Evolutionary conservation across 2,888 invertebrate genomes (phyloP).

Genomic region (Pterobdella sp.): DNA sequence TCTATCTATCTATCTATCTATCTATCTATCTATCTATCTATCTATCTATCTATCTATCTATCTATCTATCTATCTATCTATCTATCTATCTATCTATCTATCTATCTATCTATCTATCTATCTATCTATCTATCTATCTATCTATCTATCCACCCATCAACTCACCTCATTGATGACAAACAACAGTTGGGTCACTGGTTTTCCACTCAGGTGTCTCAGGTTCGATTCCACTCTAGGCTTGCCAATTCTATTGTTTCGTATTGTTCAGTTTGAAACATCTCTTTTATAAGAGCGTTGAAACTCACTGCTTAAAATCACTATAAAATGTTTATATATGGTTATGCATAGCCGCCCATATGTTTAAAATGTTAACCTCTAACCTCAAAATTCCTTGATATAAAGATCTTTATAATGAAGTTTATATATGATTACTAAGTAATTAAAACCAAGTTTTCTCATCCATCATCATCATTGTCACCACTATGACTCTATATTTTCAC

Average conservation of each 20-base stretch:
- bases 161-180: conserved; percentile 84
- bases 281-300: no score
- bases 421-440: no score
- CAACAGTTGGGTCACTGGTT: conserved; percentile 76
- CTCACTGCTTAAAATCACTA: no score
- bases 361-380: no score
- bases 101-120: conserved; percentile 16
- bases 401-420: no score
- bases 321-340: no score
- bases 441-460: no score
- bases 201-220: conserved; percentile 65
- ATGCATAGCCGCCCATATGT: no score
- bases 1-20: conserved; percentile 16
- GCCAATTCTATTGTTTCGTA: conserved; percentile 69
- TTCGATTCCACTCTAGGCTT: conserved; percentile 93
- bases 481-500: not conserved
- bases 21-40: conserved; percentile 16
- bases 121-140: no score
- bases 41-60: conserved; percentile 9
- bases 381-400: no score
- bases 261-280: no score
- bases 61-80: conserved; percentile 13
- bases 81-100: conserved; percentile 13
- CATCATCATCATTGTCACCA: not conserved
- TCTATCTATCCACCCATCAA: no score